Conservation (phyloP, 2,888 invertebrate genomes). For the Opisthograptis luteolata region DNA sequence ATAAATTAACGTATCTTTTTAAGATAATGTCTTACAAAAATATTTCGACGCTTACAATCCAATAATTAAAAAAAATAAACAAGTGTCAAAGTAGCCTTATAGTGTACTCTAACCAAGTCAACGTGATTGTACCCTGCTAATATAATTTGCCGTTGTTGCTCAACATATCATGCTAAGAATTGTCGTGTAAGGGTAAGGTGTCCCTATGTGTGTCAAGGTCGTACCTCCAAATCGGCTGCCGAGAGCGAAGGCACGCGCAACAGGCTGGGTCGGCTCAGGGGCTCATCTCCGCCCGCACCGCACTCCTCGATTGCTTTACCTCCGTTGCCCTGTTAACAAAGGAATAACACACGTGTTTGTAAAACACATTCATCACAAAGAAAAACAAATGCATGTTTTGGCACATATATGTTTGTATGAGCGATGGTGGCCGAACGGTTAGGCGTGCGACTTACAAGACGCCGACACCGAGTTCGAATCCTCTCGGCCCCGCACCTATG, state of each 20-base stretch:
- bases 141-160: conserved; percentile 11
- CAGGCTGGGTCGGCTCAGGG: conserved; percentile 82
- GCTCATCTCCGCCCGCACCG: conserved; percentile 66
- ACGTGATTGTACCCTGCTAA: no score
- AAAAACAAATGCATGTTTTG: neutral
- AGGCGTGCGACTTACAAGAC: no score
- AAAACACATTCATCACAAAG: neutral
- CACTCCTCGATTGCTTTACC: conserved; percentile 58
- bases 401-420: no score
- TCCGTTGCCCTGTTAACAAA: conserved; percentile 65
- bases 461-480: no score
- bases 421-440: no score
- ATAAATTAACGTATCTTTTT: no score
- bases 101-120: no score
- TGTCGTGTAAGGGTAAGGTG: conserved; percentile 12
- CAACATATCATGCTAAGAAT: neutral
- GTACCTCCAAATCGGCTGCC: conserved; percentile 84
- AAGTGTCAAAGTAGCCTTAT: no score
- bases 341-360: neutral
- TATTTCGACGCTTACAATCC: no score
- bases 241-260: conserved; percentile 86
- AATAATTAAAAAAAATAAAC: no score
- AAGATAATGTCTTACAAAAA: no score
- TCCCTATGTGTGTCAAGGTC: conserved; percentile 38
- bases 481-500: no score